phyloP scores from a whole-genome alignment of 1,140 invertebrate genomes.

The Drosophila chauvacae region DNA sequence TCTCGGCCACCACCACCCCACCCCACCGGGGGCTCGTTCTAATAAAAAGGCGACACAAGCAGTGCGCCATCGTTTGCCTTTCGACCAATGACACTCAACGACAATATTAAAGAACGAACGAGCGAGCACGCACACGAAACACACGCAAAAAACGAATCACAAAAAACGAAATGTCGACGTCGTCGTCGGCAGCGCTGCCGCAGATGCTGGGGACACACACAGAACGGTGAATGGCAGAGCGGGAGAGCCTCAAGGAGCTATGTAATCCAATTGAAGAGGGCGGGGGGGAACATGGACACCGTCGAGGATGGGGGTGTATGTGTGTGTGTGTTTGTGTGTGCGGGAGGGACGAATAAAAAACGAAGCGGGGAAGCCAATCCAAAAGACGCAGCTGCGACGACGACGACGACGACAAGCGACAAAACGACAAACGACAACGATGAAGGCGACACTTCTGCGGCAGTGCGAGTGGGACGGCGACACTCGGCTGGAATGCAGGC shows the following conservation, averaged over 20 bases:
- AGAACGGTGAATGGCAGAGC: constrained; percentile 34
- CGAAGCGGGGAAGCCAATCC: constrained; percentile 78
- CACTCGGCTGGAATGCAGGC: constrained; percentile 40
- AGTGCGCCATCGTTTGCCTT: constrained; percentile 38
- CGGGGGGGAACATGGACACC: neutral
- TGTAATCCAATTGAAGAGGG: constrained; percentile 79
- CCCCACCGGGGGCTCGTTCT: constrained; percentile 37
- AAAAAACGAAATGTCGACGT: constrained; percentile 77
- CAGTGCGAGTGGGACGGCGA: constrained; percentile 41
- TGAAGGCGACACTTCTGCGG: constrained; percentile 36
- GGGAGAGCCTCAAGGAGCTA: constrained; percentile 50
- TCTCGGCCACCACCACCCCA: constrained; percentile 24
- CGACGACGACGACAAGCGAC: constrained; percentile 57
- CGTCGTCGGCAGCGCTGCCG: constrained; percentile 36
- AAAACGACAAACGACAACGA: constrained; percentile 56
- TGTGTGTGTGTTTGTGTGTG: constrained; percentile 5
- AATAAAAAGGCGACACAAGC: constrained; percentile 60
- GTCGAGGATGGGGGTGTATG: constrained; percentile 1
- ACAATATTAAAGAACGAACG: constrained; percentile 79
- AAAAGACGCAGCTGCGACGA: constrained; percentile 72
- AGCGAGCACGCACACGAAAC: constrained; percentile 28
- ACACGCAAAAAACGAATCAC: constrained; percentile 62
- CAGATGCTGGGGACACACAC: constrained; percentile 65
- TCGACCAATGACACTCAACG: constrained; percentile 84
- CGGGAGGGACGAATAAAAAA: constrained; percentile 64